phyloP scores from a whole-genome alignment of 2,888 invertebrate species.

The Macrophya annulata region DNA sequence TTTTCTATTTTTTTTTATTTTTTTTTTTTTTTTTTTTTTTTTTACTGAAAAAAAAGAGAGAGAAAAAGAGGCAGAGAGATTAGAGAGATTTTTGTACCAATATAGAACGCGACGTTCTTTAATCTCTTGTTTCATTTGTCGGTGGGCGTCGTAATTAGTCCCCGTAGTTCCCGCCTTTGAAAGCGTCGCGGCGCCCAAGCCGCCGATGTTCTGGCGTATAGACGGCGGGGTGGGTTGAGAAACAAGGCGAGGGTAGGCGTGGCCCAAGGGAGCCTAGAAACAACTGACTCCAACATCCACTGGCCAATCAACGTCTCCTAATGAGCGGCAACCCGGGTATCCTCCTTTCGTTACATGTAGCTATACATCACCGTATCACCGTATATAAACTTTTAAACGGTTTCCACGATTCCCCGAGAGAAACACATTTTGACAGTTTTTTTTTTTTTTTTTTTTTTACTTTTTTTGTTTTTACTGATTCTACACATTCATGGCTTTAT shows the following conservation, averaged over 20 bases:
- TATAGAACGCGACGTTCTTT: background rate
- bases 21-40: too few species aligned
- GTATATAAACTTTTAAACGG: too few species aligned
- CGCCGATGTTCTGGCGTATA: background rate
- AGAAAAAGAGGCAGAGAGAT: background rate
- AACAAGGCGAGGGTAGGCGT: constrained; percentile 77
- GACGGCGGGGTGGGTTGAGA: constrained; percentile 20
- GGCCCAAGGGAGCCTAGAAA: constrained; percentile 76
- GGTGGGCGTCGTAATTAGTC: constrained; percentile 79
- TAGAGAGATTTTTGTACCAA: background rate
- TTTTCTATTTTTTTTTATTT: too few species aligned
- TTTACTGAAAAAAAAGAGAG: background rate
- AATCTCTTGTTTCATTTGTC: constrained; percentile 72
- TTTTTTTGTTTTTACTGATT: too few species aligned
- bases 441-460: background rate
- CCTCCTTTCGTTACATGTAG: constrained; percentile 19
- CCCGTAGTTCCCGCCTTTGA: constrained; percentile 76
- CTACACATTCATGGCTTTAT: background rate
- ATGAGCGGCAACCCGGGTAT: constrained; percentile 61
- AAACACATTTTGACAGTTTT: too few species aligned
- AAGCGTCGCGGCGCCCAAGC: constrained; percentile 64
- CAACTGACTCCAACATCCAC: constrained; percentile 68
- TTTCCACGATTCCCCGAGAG: too few species aligned
- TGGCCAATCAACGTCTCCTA: constrained; percentile 74
- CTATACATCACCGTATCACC: too few species aligned